Evolutionary conservation across 2,888 invertebrate species (phyloP).

Genomic region (Andrena marginata): DNA sequence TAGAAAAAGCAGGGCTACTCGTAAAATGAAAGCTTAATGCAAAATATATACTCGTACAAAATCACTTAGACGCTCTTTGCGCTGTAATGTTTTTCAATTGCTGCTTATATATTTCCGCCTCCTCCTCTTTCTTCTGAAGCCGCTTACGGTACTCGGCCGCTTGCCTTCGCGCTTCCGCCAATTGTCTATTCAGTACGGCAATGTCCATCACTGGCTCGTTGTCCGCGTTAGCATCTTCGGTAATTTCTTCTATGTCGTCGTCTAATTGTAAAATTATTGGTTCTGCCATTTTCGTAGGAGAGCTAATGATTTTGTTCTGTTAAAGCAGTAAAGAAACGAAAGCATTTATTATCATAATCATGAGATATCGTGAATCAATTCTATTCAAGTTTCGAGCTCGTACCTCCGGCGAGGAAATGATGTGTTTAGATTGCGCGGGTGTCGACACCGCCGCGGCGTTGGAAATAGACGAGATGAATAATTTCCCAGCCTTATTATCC

Average conservation of each 20-base stretch:
- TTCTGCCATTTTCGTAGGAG: conserved; percentile 72
- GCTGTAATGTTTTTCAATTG: conserved; percentile 80
- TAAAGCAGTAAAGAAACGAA: conserved; percentile 34
- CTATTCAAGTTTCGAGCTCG: not conserved
- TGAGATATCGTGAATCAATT: no score
- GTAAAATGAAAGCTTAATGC: conserved; percentile 49
- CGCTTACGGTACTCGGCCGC: conserved; percentile 83
- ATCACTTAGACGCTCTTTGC: conserved; percentile 69
- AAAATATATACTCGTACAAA: conserved; percentile 60
- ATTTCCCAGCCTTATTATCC: conserved; percentile 79
- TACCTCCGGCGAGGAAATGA: conserved; percentile 74
- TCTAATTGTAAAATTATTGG: conserved; percentile 80
- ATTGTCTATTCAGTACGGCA: conserved; percentile 81
- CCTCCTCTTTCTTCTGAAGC: conserved; percentile 82
- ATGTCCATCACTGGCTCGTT: conserved; percentile 78
- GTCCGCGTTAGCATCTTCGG: conserved; percentile 80
- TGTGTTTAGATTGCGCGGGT: conserved; percentile 75
- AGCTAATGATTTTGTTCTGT: conserved; percentile 74
- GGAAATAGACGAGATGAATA: conserved; percentile 78
- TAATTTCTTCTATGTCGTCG: conserved; percentile 82
- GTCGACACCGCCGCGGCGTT: conserved; percentile 75
- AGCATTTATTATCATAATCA: not conserved
- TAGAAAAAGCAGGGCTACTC: conserved; percentile 62
- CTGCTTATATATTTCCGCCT: conserved; percentile 84
- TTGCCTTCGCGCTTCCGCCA: conserved; percentile 82